phyloP scores from a whole-genome alignment of 2,888 invertebrate species.

The Acronicta psi region DNA sequence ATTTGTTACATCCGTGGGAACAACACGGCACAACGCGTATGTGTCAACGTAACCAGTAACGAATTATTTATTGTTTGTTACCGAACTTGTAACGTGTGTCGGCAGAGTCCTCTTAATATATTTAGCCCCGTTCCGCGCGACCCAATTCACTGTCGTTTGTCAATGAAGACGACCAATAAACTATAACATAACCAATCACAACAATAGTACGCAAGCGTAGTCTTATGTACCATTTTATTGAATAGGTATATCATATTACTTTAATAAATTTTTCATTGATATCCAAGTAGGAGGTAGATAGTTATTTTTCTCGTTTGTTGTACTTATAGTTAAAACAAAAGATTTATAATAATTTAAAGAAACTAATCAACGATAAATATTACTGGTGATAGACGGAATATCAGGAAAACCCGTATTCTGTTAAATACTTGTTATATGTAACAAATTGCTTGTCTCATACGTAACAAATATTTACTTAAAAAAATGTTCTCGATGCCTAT shows the following conservation, averaged over 20 bases:
- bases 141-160: conserved; percentile 70
- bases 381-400: no score
- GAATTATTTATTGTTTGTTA: conserved; percentile 58
- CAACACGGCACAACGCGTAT: conserved; percentile 29
- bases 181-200: conserved; percentile 64
- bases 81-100: conserved; percentile 32
- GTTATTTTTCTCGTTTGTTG: no score
- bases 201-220: conserved; percentile 54
- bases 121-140: conserved; percentile 78
- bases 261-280: conserved; percentile 9
- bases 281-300: neutral
- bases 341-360: no score
- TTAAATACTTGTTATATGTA: no score
- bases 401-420: no score
- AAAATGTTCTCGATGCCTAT: no score
- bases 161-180: conserved; percentile 78
- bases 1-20: conserved; percentile 32
- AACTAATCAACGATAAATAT: no score
- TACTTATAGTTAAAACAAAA: no score
- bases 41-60: conserved; percentile 46
- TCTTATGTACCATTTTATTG: conserved; percentile 49
- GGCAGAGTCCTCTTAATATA: conserved; percentile 72
- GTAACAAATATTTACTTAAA: no score
- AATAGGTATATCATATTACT: conserved; percentile 30
- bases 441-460: no score